Evolutionary conservation across 2,888 invertebrate species (phyloP).

Genomic region (Parthenolecanium corni): DNA sequence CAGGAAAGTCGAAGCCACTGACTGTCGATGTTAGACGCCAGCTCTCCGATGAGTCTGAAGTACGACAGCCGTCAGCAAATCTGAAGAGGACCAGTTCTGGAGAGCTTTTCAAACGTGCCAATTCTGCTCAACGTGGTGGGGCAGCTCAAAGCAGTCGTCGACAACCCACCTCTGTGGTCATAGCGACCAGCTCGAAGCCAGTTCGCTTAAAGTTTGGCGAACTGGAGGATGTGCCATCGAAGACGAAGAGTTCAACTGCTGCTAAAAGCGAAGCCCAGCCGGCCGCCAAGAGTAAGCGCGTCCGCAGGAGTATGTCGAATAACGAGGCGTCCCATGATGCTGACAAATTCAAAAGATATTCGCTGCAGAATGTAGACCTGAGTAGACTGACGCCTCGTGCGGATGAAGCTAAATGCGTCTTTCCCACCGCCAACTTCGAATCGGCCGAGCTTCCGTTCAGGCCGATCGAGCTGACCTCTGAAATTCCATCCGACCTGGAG

Average conservation of each 20-base stretch:
- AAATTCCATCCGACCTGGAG: constrained; percentile 20
- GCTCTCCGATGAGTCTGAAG: constrained; percentile 9
- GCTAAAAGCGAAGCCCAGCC: neutral
- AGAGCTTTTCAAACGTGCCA: neutral
- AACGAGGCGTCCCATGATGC: constrained; percentile 6
- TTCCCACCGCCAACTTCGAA: neutral
- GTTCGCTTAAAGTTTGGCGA: neutral
- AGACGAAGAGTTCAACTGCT: neutral
- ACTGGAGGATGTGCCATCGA: neutral
- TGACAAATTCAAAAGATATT: constrained; percentile 19
- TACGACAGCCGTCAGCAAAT: neutral
- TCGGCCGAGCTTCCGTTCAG: neutral
- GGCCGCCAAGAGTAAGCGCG: neutral
- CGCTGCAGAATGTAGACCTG: constrained; percentile 2
- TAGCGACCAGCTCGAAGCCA: neutral
- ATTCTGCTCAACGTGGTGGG: neutral
- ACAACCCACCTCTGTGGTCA: neutral
- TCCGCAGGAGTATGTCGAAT: constrained; percentile 1
- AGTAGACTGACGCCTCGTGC: neutral
- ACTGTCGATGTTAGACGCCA: constrained; percentile 8
- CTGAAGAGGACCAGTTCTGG: neutral
- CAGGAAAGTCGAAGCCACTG: neutral
- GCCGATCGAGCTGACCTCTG: neutral
- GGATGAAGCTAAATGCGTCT: neutral
- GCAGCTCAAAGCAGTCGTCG: neutral